Base-by-base conservation (phyloP, 23 tunicate species). In the Phallusia fumigata region DNA sequence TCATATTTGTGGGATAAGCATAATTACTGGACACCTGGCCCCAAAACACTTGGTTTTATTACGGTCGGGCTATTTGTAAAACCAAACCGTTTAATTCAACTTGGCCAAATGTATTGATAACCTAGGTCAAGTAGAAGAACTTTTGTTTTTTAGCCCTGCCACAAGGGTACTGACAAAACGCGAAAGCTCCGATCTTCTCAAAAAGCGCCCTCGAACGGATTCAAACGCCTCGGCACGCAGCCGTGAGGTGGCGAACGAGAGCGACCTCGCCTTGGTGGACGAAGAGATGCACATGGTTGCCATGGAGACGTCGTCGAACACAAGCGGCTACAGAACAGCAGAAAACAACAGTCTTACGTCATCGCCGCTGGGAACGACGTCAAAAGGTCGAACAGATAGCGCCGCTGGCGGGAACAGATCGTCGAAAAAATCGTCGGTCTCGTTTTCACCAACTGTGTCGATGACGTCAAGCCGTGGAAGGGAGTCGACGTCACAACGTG, bases 321-420 rank as follows among this genome's bases (percentile, higher is more conserved):
- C 88, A 21, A 90, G 88, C 78, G 95, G 95, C 19, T 89, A 89
- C 53, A 85, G 76, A 0, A 89, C 84, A 33, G 92, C 81, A 18
- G 85, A 88, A 31, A 83, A 78, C 35, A 53, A 78, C 51, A 85
- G 85, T 49, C 95, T 74, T 15, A 64, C 88, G 22, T 65, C 88
- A 0, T 52, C 82, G 35, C 78, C 76, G 31, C 51, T 45, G 33
- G 69, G 45, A n/a, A n/a, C n/a, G n/a, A 31, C 77, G 36, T 65
- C 74, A 11, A 74, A 74, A 74, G 22, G 15, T 1, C 8, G 40
- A 30, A 30, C 77, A 74, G 22, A 19, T 1, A 74, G 77, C 35
- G 77, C n/a, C n/a, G n/a, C n/a, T n/a, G n/a, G n/a, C n/a, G n/a
- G 5, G 10, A 74, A 74, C 6, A 74, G 16, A 19, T 74, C 77